Base-by-base conservation (phyloP, 1,140 invertebrate genomes). In the Plodia interpunctella region DNA sequence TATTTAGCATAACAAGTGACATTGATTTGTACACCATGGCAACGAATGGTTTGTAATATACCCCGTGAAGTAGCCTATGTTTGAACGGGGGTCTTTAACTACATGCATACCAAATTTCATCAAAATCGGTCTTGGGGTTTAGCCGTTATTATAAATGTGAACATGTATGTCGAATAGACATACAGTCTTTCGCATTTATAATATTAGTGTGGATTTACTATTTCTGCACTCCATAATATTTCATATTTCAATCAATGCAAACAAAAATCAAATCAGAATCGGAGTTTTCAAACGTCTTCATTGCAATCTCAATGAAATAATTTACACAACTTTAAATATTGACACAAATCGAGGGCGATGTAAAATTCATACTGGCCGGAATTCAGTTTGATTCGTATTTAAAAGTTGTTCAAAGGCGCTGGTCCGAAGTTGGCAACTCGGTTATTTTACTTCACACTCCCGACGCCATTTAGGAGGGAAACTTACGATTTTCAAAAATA, bases 401-500 rank as follows among this genome's bases (percentile, higher is more conserved):
- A 28, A 53, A 53, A 53, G 51, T 53, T 53, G 19, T 11, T 53
- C 51, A 53, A 53, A 53, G 51, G 51, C 51, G 51, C 1, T 15
- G 19, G 51, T 5, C 19, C 20, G 51, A 25, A 53, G 51, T 53
- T 53, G 19, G 10, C 51, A 53, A 53, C 51, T 53, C 2, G 25
- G 51, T 53, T 53, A 53, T 25, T 20, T 25, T 25, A 2, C 30
- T 25, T 25, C 51, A 25, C 19, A 53, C 51, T 44, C 15, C 38
- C 15, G 51, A 53, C 20, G 9, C 1, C 10, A 5, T 25, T 53
- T 10, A 9, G 6, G 19, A n/a, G 51, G 51, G 25, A 25, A 44
- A 44, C 38, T 44, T 44, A 17, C 38, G 13, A 44, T 15, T 44
- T 44, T 44, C 10, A 32, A 32, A 5, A 32, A 32, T 9, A 32